Evolutionary conservation across 2,113 vertebrate genomes (phyloP).

Genomic region (Litocranius walleri): DNA sequence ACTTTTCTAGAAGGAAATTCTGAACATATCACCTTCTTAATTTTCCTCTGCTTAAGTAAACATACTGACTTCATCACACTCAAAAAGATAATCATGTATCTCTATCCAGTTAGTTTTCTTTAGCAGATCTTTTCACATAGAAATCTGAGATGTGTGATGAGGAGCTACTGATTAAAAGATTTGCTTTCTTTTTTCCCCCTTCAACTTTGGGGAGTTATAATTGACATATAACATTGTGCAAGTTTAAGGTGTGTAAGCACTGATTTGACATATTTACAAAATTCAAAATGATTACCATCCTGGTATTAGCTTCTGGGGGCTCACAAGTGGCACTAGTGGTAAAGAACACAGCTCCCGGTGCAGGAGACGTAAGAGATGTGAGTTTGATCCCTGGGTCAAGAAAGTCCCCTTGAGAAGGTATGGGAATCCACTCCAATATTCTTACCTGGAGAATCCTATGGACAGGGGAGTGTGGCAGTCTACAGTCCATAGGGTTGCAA

Average conservation of each 20-base stretch:
- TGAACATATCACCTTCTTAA: neutral
- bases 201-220: neutral
- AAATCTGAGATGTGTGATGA: neutral
- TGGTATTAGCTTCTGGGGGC: neutral
- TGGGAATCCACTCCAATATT: neutral
- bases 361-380: neutral
- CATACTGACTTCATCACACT: neutral
- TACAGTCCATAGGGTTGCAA: neutral
- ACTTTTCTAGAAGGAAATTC: neutral
- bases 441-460: neutral
- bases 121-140: neutral
- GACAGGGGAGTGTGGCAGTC: rapidly evolving
- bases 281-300: too few relatives aligned
- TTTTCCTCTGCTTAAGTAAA: neutral
- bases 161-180: neutral
- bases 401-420: neutral
- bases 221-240: neutral
- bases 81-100: neutral
- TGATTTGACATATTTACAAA: neutral
- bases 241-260: neutral
- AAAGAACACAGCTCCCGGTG: neutral
- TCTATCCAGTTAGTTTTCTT: neutral
- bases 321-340: neutral
- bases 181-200: neutral
- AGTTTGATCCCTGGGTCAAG: neutral